Percentiles rank a stretch among this genome's conserved stretches.
Conservation (phyloP, 2,888 invertebrate species). For the Lingula anatina region DNA sequence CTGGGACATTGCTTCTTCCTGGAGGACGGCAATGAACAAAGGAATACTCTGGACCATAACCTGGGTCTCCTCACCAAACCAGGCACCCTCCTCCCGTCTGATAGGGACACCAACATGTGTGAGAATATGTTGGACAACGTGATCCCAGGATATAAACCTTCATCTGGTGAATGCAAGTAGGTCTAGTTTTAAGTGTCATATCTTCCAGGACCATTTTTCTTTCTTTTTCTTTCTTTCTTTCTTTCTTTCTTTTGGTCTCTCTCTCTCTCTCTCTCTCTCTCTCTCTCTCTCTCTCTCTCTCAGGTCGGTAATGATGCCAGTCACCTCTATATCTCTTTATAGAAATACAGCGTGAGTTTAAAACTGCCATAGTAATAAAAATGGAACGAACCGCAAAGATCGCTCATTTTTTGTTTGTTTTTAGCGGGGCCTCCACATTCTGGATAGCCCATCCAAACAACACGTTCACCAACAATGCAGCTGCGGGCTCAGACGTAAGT, state of each 20-base stretch:
- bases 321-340: too few relatives aligned
- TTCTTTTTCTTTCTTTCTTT: too few relatives aligned
- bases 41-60: constrained; percentile 16
- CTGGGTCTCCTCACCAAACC: constrained; percentile 13
- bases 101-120: constrained; percentile 11
- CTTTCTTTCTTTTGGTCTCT: too few relatives aligned
- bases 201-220: too few relatives aligned
- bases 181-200: neutral
- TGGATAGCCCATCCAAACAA: constrained; percentile 17
- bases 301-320: too few relatives aligned
- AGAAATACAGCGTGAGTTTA: too few relatives aligned
- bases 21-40: constrained; percentile 33
- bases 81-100: constrained; percentile 11
- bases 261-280: too few relatives aligned
- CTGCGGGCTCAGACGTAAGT: constrained; percentile 15
- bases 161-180: constrained; percentile 12
- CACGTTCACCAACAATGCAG: constrained; percentile 13
- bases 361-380: too few relatives aligned
- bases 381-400: too few relatives aligned
- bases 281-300: too few relatives aligned
- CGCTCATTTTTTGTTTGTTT: too few relatives aligned
- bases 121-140: neutral
- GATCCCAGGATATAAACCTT: constrained; percentile 8
- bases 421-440: constrained; percentile 13
- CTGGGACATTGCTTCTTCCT: constrained; percentile 34